Conservation (phyloP, 2,797 vertebrate genomes). For the Synanceia verrucosa region DNA sequence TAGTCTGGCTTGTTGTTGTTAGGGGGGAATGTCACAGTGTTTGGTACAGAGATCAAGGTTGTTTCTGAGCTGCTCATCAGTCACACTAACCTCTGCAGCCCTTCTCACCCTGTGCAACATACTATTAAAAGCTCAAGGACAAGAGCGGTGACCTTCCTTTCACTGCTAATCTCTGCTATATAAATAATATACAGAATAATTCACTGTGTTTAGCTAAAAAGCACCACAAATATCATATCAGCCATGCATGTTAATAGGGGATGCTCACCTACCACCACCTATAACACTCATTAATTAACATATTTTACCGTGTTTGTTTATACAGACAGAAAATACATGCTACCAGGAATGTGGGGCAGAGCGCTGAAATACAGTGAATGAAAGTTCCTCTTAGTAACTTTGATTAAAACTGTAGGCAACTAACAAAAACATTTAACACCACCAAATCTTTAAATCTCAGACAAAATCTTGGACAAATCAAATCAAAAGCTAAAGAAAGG, state of each 20-base stretch:
- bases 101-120: conserved; percentile 3
- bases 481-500: not conserved
- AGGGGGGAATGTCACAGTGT: not conserved
- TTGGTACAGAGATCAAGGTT: conserved; percentile 45
- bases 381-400: not conserved
- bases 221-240: not conserved
- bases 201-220: not conserved
- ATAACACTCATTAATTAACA: rapidly evolving
- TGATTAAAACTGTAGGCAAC: not conserved
- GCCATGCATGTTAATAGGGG: not conserved
- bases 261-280: too few relatives aligned
- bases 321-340: too few relatives aligned
- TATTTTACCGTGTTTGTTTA: too few relatives aligned
- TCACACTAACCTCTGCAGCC: conserved; percentile 20
- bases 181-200: not conserved
- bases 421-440: not conserved
- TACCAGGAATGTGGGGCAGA: too few relatives aligned
- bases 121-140: conserved; percentile 21
- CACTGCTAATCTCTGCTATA: not conserved
- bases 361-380: too few relatives aligned
- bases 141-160: not conserved
- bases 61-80: conserved; percentile 39
- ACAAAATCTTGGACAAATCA: not conserved
- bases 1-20: not conserved
- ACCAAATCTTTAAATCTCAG: not conserved